Base-by-base conservation (phyloP, 2,888 invertebrate species). In the Tinea pellionella region DNA sequence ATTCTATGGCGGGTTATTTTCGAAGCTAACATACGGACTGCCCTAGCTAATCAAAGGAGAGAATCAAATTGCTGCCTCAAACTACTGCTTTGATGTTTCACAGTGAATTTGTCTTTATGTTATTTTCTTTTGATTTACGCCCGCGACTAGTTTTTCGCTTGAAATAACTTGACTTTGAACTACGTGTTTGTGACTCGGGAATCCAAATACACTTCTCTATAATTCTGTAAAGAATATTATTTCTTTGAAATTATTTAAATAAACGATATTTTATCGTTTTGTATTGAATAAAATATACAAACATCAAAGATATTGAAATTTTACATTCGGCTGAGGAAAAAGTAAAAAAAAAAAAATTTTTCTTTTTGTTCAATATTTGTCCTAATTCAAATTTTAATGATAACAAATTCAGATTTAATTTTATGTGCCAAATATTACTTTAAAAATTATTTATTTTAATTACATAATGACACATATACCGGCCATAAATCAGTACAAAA, bases 1-100 rank as follows among this genome's bases (percentile, higher is more conserved):
- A 47, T 15, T 47, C 47, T 47, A 24, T 24, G 24, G 24, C 24
- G 6, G 24, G 47, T 47, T 16, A 47, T 47, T 47, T 47, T 47
- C 8, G 47, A 47, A n/a, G 47, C 47, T 16, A 2, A 7, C 47
- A 47, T 47, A 15, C 47, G 47, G 47, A 4, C 47, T 47, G 47
- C 16, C 57, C 15, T 15, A 32, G 65, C 72, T 74, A 82, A 84
- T 84, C 80, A 83, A 80, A 81, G 77, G 74, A 76, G 71, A 69
- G 77, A 75, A 80, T 83, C 78, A 77, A 77, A 79, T 77, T 72
- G 71, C 71, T 68, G 68, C 66, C 69, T 73, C 69, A 68, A 65
- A 69, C 66, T 65, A 66, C 16, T 66, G 70, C 80, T 85, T 84
- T 85, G 83, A 84, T 73, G 81, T 82, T 72, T 71, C 73, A 74